Percentiles rank a stretch among this genome's conserved stretches.
These are phyloP conservation scores for Rhabditoides inermis DNA, from an alignment of 2,888 invertebrate species.

Conservation along the genomic window DNA sequence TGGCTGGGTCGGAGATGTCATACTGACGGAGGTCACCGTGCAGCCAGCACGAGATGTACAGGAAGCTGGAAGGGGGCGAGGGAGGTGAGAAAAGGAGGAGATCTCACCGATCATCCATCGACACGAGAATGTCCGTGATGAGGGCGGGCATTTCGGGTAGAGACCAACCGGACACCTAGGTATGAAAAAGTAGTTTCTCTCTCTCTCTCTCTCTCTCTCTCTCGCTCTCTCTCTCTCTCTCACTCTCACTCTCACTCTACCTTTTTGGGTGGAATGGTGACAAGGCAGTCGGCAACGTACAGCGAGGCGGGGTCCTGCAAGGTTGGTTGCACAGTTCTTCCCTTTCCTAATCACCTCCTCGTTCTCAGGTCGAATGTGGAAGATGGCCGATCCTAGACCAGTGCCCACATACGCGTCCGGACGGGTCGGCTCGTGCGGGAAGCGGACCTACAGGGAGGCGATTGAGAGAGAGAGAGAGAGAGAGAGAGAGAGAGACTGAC, in stretches of 20 bases:
- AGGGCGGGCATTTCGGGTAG: conserved; percentile 70
- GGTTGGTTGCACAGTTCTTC: too few species aligned
- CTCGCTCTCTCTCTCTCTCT: too few species aligned
- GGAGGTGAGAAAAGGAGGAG: too few species aligned
- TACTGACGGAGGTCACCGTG: conserved; percentile 93
- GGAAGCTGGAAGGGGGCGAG: too few species aligned
- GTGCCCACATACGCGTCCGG: conserved; percentile 82
- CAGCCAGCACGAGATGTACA: conserved; percentile 78
- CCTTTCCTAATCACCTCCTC: conserved; percentile 22
- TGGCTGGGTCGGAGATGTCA: conserved; percentile 72
- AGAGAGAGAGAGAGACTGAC: too few species aligned
- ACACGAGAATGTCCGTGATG: conserved; percentile 84
- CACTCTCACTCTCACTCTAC: conserved; percentile 2
- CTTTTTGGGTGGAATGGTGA: conserved; percentile 21
- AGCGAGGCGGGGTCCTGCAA: background rate
- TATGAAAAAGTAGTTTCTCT: conserved; percentile 58
- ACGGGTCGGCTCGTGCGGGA: conserved; percentile 80
- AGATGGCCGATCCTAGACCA: conserved; percentile 72
- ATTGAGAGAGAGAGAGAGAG: too few species aligned
- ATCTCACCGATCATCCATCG: conserved; percentile 73
- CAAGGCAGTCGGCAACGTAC: conserved; percentile 2
- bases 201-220: background rate
- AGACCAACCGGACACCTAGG: conserved; percentile 69
- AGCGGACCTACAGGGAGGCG: too few species aligned
- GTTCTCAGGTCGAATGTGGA: conserved; percentile 62